Base-by-base conservation (phyloP, 1,140 invertebrate species). In the Cotesia glomerata region DNA sequence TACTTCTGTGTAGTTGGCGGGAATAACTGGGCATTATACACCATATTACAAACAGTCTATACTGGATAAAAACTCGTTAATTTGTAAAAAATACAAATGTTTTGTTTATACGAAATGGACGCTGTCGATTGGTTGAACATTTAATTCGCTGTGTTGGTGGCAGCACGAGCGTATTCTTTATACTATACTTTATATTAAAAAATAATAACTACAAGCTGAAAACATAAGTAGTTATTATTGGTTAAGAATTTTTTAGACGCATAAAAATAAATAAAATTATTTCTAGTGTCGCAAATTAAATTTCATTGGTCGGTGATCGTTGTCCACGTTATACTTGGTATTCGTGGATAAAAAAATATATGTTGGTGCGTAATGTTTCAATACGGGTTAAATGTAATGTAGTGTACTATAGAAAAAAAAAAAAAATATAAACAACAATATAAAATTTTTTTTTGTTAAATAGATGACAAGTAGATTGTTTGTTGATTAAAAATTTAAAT, bases 41-140 rank as follows among this genome's bases (percentile, higher is more conserved):
- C 26, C 14, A 61, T 26, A 45, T 7, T 7, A 45, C 39, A 39
- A 39, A 39, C 36, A 45, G 11, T 45, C 8, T 45, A 7, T 45
- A 7, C 39, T 45, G 11, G 11, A 5, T 4, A 32, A 61, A 61
- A 32, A 61, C 58, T 69, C 68, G 68, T 69, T 69, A 45, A 45
- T 2, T 9, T 45, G 11, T 45, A 9, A 11, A 36, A 69, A 69
- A 69, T 69, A 69, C 51, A 58, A 69, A 69, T 69, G 54, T 69
- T 69, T 69, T 69, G 68, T 59, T 69, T 58, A 52, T 34, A 52
- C 49, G 39, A 45, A 8, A 8, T 3, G 39, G 39, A 45, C 11
- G 39, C 5, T 45, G 39, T 9, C 11, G 39, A 45, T 45, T 45
- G 39, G 39, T 2, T 7, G 39, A 11, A 45, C 7, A 9, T 45